Conservation (phyloP, 2,113 vertebrate species). For the Solea senegalensis region DNA sequence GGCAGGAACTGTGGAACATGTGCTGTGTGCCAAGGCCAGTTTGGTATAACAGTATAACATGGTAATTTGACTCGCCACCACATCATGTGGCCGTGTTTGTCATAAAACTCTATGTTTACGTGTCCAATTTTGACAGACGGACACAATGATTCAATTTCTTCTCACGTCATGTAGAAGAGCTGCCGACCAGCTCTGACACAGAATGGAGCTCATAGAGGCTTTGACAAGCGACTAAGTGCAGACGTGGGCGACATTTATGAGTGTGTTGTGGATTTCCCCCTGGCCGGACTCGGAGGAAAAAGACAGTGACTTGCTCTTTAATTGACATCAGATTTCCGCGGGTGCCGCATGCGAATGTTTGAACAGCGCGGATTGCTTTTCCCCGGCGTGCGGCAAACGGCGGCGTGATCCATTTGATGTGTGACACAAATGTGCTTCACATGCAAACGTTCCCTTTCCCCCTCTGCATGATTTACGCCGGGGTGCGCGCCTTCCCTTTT, state of each 20-base stretch:
- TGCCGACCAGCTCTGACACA: no score
- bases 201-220: conserved; percentile 34
- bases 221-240: conserved; percentile 56
- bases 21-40: no score
- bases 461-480: conserved; percentile 65
- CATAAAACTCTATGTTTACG: no score
- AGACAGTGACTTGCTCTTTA: conserved; percentile 59
- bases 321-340: conserved; percentile 60
- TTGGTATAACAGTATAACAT: no score
- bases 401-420: conserved; percentile 60
- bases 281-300: conserved; percentile 29
- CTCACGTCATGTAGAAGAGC: no score
- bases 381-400: conserved; percentile 49
- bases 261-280: conserved; percentile 53
- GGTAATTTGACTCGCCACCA: no score
- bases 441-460: conserved; percentile 46
- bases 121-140: no score
- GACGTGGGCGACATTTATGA: conserved; percentile 66
- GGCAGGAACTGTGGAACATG: no score
- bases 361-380: conserved; percentile 59
- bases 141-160: no score
- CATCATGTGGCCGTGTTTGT: no score
- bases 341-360: conserved; percentile 63
- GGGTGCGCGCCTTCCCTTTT: conserved; percentile 46
- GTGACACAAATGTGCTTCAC: conserved; percentile 63